Conservation (phyloP, 2,797 vertebrate species). For the Antrozous pallidus region DNA sequence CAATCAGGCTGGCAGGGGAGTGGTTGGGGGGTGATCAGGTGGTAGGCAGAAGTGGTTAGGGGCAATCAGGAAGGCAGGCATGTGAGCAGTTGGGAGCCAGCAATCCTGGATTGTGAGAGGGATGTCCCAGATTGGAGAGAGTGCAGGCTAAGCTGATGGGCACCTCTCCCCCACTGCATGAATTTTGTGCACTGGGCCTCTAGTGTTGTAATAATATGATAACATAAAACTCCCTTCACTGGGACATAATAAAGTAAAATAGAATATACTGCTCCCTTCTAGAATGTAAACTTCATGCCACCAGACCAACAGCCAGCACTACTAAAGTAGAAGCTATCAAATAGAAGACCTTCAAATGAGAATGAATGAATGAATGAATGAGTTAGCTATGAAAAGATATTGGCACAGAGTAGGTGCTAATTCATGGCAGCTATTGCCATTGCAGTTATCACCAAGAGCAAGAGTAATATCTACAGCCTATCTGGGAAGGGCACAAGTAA, state of each 20-base stretch:
- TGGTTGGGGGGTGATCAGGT: no score
- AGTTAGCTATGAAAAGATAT: fast-evolving
- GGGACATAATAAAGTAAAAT: neutral
- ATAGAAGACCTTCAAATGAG: fast-evolving
- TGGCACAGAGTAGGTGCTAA: neutral
- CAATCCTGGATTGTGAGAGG: no score
- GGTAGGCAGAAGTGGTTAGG: no score
- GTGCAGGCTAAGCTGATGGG: no score
- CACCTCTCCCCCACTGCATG: no score
- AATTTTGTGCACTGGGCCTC: no score
- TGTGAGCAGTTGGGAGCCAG: no score
- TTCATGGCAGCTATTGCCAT: neutral
- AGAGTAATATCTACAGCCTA: neutral
- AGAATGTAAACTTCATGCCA: fast-evolving
- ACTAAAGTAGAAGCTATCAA: neutral
- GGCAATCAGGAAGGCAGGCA: no score
- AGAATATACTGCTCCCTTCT: neutral
- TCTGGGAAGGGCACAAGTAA: neutral
- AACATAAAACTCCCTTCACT: neutral
- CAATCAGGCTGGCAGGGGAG: no score
- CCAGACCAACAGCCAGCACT: no score
- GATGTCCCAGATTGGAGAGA: no score
- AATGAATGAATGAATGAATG: neutral
- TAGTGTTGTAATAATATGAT: neutral
- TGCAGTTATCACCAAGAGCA: neutral